Evolutionary conservation across 1,140 invertebrate species (phyloP), one percentile per base, ranked within the genome.

Genomic region (Drosophila orena): DNA sequence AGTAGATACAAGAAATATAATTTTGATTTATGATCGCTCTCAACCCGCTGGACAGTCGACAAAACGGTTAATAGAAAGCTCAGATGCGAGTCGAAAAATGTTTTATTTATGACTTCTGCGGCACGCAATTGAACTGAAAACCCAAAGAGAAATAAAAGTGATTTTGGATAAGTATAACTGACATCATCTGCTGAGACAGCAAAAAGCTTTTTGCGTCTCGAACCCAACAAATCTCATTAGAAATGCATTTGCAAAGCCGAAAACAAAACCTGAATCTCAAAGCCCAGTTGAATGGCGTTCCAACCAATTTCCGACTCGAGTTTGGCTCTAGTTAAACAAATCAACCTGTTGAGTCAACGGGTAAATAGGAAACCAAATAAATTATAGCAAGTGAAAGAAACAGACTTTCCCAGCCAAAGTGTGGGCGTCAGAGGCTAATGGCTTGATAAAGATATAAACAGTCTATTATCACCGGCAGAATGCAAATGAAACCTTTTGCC

Each of bases 231-330:
- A 72, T 54, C 83, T 83, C 75, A 86, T 86, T 86, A 79, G 75
- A 83, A 83, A 83, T 86, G 84, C 84, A 86, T 86, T 89, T 79
- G 84, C 58, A 30, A 71, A 68, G 60, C 40, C 60, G 38, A 43
- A 50, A 77, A 54, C n/a, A 38, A 86, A 86, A 77, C 73, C 55
- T 50, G 64, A 69, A 70, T n/a, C 38, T 15, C 15, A 17, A 42
- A 70, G 35, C 58, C 37, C 30, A 54, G n/a, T 15, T 34, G 11
- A 73, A 55, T 24, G 24, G 4, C 4, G 24, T 5, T 4, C 24
- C 24, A 24, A 24, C 24, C 24, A 24, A 24, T 77, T 65, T 35
- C 35, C n/a, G n/a, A 17, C 17, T 10, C 40, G 64, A 22, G 43
- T 17, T 60, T 43, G 37, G 52, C 52, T 75, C 60, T 59, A 79